These are phyloP conservation scores for Pyralis farinalis DNA, from an alignment of 2,888 invertebrate species.

Conservation along the genomic window DNA sequence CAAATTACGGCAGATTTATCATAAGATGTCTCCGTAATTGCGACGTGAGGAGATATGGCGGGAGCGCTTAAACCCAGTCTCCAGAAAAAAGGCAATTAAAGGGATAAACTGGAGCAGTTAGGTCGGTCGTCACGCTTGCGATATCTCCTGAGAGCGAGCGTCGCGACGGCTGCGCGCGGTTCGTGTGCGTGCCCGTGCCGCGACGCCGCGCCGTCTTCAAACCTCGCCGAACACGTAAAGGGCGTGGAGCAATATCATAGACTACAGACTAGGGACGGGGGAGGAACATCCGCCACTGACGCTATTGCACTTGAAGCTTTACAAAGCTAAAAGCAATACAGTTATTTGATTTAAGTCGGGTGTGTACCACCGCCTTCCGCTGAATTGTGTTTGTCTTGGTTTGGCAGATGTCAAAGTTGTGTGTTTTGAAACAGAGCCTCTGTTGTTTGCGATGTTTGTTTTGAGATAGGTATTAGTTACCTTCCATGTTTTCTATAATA, in stretches of 20 bases:
- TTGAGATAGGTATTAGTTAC: constrained; percentile 56
- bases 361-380: constrained; percentile 72
- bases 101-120: constrained; percentile 77
- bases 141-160: constrained; percentile 49
- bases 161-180: constrained; percentile 25
- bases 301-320: constrained; percentile 79
- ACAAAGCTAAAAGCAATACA: constrained; percentile 80
- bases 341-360: constrained; percentile 80
- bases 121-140: constrained; percentile 67
- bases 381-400: constrained; percentile 78
- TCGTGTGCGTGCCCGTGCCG: constrained; percentile 47
- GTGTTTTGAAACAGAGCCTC: constrained; percentile 74
- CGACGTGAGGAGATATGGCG: constrained; percentile 80
- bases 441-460: constrained; percentile 68
- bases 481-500: constrained; percentile 22
- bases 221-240: constrained; percentile 72
- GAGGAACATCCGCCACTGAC: constrained; percentile 70
- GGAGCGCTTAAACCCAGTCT: constrained; percentile 69
- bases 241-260: constrained; percentile 80
- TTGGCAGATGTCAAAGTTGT: constrained; percentile 80
- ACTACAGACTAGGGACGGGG: constrained; percentile 71
- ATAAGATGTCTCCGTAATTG: constrained; percentile 80
- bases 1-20: constrained; percentile 81
- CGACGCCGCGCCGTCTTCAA: constrained; percentile 43
- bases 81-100: constrained; percentile 80